Evolutionary conservation across 2,888 invertebrate species (phyloP), one percentile per base, ranked within the genome.

Genomic region (Trachelus tabidus): DNA sequence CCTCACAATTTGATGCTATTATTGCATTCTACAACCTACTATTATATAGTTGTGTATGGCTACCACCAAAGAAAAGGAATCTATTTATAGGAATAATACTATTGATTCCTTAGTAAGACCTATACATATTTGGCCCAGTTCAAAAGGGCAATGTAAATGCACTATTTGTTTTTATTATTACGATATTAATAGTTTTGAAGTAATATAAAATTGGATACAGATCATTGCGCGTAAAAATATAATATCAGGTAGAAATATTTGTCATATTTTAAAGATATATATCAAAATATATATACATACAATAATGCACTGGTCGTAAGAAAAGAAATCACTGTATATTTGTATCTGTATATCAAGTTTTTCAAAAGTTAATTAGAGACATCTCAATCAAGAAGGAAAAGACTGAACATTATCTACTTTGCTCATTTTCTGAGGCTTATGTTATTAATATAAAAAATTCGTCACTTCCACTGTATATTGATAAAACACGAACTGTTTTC

Each of bases 31-130:
- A 23, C 56, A 56, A 23, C 56, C 56, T 56, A 56, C 23, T 56
- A 23, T 56, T 23, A 56, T 56, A 56, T 23, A 56, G 56, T 56
- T 56, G 56, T 56, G 23, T 56, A 56, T 23, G 23, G 9, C 56
- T 56, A 56, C 23, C 56, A 23, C 23, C 23, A 23, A 56, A 2
- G 23, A 56, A 37, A 35, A 34, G 34, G 34, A 34, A n/a, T 35
- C 34, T 74, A 74, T 74, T n/a, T 74, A 71, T 37, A 74, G 74
- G 15, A n/a, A 77, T 31, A 34, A 68, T 74, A 12, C 71, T 71
- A 34, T 71, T 71, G 33, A 71, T 71, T 56, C 56, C 23, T 23
- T 23, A 4, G 15, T 56, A 23, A 23, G 56, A 56, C 23, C 23
- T 56, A 56, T 56, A 56, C 56, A 56, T 56, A 56, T 56, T 56